Conservation (phyloP, 2,888 invertebrate genomes). For the Plagodis dolabraria region DNA sequence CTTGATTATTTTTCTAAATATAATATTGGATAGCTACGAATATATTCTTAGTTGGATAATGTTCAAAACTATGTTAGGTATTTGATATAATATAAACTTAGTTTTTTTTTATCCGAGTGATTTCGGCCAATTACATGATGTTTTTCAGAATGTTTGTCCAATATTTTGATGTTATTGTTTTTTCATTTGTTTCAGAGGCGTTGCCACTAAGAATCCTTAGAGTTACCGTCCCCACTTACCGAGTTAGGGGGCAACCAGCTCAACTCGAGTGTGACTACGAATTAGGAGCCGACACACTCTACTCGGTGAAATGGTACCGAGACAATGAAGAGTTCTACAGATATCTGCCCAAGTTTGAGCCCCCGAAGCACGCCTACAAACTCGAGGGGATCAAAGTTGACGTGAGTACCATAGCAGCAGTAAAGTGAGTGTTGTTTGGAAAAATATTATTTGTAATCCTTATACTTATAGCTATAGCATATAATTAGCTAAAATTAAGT, state of each 20-base stretch:
- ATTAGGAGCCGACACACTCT: conserved; percentile 87
- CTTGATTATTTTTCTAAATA: no score
- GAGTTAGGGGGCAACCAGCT: conserved; percentile 87
- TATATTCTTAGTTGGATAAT: no score
- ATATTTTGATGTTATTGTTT: no score
- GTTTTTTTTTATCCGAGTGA: no score
- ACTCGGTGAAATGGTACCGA: conserved; percentile 94
- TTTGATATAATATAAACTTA: no score
- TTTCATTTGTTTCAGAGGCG: conserved; percentile 5
- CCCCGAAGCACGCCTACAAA: conserved; percentile 89
- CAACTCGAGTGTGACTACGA: conserved; percentile 88
- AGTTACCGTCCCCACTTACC: conserved; percentile 87
- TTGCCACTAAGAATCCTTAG: conserved; percentile 81
- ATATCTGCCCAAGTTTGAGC: conserved; percentile 89
- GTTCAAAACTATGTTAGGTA: no score
- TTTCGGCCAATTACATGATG: no score
- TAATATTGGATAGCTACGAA: no score
- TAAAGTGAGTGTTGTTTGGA: not conserved
- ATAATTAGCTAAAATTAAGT: not conserved
- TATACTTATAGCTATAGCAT: no score
- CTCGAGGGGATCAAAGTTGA: conserved; percentile 88
- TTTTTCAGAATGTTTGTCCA: no score
- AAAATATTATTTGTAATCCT: not conserved
- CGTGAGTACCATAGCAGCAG: conserved; percentile 75
- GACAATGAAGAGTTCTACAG: conserved; percentile 94